phyloP scores from a whole-genome alignment of 2,888 invertebrate genomes.

The Sinopyrophorus schimmeli region DNA sequence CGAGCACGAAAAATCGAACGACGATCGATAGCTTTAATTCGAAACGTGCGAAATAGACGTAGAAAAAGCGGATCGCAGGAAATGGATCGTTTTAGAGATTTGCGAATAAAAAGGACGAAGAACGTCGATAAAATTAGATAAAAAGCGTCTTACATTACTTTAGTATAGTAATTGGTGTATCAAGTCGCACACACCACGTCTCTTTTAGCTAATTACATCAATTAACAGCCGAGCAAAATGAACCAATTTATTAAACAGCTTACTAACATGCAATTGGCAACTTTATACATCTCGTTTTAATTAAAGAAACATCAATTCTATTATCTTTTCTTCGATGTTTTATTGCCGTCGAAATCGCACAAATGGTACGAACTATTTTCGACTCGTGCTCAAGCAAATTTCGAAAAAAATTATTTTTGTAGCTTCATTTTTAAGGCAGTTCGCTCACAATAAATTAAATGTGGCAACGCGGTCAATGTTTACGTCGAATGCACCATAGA shows the following conservation, averaged over 20 bases:
- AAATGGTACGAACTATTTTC: no score
- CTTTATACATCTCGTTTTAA: constrained; percentile 30
- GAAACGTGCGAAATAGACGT: no score
- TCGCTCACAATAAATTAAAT: no score
- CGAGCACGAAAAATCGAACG: no score
- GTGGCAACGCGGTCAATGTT: no score
- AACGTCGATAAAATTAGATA: constrained; percentile 34
- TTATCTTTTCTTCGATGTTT: neutral
- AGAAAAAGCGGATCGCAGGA: no score
- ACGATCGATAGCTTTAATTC: no score
- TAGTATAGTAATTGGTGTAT: constrained; percentile 36
- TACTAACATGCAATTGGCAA: constrained; percentile 39
- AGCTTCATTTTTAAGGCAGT: no score
- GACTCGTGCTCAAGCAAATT: no score
- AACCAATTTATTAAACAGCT: constrained; percentile 41
- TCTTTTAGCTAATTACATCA: constrained; percentile 40
- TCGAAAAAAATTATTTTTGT: no score
- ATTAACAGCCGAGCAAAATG: constrained; percentile 41
- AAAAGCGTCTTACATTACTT: constrained; percentile 34
- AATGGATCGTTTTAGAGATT: no score
- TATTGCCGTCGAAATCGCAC: neutral
- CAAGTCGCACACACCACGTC: constrained; percentile 36
- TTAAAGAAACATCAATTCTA: constrained; percentile 1
- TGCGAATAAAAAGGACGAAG: constrained; percentile 6
- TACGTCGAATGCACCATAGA: no score